phyloP scores from a whole-genome alignment of 1,140 invertebrate species.

The Hyles vespertilio region DNA sequence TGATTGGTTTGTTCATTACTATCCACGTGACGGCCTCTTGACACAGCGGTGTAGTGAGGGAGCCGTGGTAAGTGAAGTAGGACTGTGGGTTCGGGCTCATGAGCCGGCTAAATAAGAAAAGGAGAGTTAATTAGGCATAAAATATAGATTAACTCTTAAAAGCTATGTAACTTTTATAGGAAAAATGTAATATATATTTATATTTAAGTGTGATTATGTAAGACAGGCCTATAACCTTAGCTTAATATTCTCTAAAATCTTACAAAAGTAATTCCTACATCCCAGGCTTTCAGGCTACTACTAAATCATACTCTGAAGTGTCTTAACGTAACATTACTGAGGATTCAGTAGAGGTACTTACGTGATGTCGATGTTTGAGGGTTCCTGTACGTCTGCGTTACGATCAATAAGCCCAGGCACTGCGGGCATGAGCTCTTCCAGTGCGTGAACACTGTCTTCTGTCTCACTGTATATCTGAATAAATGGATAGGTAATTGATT shows the following conservation, averaged over 20 bases:
- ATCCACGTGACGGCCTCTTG: conserved; percentile 81
- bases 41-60: conserved; percentile 80
- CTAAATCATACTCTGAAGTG: neutral
- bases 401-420: conserved; percentile 30
- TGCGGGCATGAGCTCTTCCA: conserved; percentile 36
- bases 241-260: no score
- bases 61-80: conserved; percentile 79
- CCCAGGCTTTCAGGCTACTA: neutral
- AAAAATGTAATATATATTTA: no score
- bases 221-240: no score
- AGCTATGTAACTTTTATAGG: no score
- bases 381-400: conserved; percentile 15
- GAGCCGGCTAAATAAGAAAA: conserved; percentile 31
- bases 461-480: conserved; percentile 29
- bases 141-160: neutral
- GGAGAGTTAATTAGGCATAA: neutral
- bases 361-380: conserved; percentile 38
- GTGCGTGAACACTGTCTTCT: conserved; percentile 30
- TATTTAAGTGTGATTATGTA: no score
- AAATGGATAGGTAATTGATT: neutral
- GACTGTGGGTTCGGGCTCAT: conserved; percentile 50
- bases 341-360: conserved; percentile 24
- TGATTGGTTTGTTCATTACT: conserved; percentile 73
- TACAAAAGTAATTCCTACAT: neutral
- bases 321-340: neutral